Conservation (phyloP, 1,140 invertebrate genomes). For the Temnothorax longispinosus region DNA sequence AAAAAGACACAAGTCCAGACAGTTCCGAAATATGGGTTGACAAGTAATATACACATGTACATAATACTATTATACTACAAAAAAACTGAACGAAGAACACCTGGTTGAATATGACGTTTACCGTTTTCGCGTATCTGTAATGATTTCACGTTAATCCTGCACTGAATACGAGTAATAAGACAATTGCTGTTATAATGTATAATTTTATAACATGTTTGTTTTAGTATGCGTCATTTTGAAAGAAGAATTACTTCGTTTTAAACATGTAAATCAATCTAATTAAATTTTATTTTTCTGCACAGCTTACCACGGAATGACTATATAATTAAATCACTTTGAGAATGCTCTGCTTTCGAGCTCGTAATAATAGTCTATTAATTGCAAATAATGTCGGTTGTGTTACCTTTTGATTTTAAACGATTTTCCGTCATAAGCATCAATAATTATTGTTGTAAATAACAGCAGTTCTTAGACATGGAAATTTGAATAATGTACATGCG, state of each 20-base stretch:
- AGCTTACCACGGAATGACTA: too few species aligned
- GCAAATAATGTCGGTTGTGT: neutral
- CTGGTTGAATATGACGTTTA: conserved; percentile 58
- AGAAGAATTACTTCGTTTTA: too few species aligned
- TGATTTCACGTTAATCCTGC: neutral
- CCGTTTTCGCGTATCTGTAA: conserved; percentile 60
- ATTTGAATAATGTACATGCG: too few species aligned
- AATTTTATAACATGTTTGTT: neutral
- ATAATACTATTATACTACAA: conserved; percentile 62
- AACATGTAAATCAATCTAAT: too few species aligned
- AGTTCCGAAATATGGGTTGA: conserved; percentile 55
- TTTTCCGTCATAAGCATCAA: neutral
- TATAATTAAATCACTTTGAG: too few species aligned
- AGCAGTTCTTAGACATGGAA: neutral
- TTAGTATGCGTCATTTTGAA: too few species aligned
- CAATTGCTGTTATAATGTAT: neutral
- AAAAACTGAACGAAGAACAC: conserved; percentile 67
- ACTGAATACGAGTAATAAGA: neutral
- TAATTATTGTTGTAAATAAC: neutral
- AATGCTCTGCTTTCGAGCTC: too few species aligned
- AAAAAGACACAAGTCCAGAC: conserved; percentile 18
- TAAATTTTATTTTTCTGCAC: too few species aligned
- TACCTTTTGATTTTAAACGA: neutral
- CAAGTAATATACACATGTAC: conserved; percentile 65
- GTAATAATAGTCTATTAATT: neutral